phyloP scores from a whole-genome alignment of 2,113 vertebrate genomes.

The Microcebus murinus region DNA sequence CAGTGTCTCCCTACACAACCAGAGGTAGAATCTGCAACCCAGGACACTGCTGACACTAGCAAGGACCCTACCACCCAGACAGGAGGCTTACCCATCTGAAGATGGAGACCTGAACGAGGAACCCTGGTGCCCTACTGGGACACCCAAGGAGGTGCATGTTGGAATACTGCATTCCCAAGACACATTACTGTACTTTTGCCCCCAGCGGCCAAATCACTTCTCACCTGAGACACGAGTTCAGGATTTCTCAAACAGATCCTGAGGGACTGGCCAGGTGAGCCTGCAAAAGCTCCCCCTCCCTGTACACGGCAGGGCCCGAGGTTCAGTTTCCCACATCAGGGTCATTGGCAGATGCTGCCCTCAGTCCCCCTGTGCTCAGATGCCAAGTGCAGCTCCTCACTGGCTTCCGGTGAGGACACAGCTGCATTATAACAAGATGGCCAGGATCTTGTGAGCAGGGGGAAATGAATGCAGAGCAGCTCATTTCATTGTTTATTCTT shows the following conservation, averaged over 20 bases:
- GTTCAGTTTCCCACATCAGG: not conserved
- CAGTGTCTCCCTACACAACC: not conserved
- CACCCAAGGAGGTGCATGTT: accelerated
- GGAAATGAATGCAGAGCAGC: not conserved
- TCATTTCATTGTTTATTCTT: too few species aligned
- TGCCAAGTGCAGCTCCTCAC: not conserved
- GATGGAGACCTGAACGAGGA: not conserved
- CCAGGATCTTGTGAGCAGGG: not conserved
- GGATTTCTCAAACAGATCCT: not conserved
- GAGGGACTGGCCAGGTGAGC: too few species aligned
- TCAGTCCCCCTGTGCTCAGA: not conserved
- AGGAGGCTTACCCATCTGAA: not conserved
- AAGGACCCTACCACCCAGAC: not conserved
- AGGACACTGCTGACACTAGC: not conserved
- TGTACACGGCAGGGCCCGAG: too few species aligned
- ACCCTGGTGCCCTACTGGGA: not conserved
- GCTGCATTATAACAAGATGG: not conserved
- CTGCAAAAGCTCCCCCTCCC: not conserved
- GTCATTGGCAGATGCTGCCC: not conserved
- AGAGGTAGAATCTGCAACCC: not conserved
- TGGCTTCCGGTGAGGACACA: too few species aligned
- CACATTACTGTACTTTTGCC: not conserved
- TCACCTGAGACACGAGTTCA: not conserved
- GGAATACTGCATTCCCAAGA: not conserved
- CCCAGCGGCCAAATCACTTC: not conserved